phyloP scores from a whole-genome alignment of 2,113 vertebrate species.

The Pteropus alecto region DNA sequence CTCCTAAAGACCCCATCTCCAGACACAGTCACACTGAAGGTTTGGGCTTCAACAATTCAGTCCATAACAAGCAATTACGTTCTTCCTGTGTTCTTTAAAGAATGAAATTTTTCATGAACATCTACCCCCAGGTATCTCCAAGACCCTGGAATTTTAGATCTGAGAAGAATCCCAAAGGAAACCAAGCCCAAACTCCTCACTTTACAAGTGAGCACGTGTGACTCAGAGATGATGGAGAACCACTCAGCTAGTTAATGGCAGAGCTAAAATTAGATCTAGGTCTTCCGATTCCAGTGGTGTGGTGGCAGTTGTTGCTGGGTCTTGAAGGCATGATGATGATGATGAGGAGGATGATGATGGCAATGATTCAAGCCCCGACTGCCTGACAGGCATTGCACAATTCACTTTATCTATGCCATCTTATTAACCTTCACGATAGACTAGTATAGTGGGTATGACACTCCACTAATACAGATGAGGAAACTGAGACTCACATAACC shows the following conservation, averaged over 20 bases:
- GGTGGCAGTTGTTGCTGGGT: not conserved
- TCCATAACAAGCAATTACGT: not conserved
- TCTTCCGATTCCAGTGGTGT: not conserved
- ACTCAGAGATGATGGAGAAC: not conserved
- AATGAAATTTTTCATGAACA: not conserved
- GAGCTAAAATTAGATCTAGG: not conserved
- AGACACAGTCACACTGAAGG: not conserved
- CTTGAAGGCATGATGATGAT: not conserved
- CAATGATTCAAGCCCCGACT: not conserved
- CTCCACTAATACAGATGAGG: not conserved
- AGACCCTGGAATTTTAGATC: not conserved
- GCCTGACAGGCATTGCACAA: not conserved
- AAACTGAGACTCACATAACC: constrained; percentile 38
- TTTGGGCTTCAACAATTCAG: not conserved
- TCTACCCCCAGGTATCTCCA: not conserved
- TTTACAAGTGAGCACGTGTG: not conserved
- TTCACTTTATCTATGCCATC: not conserved
- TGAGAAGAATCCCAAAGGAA: not conserved
- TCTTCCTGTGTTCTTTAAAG: not conserved
- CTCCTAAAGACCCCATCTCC: not conserved
- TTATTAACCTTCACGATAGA: not conserved
- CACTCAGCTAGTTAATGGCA: not conserved
- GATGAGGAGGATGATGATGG: not conserved
- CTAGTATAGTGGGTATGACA: not conserved
- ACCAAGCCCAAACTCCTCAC: not conserved